Conservation (phyloP, 2,888 invertebrate genomes). For the Lissonota sp. region DNA sequence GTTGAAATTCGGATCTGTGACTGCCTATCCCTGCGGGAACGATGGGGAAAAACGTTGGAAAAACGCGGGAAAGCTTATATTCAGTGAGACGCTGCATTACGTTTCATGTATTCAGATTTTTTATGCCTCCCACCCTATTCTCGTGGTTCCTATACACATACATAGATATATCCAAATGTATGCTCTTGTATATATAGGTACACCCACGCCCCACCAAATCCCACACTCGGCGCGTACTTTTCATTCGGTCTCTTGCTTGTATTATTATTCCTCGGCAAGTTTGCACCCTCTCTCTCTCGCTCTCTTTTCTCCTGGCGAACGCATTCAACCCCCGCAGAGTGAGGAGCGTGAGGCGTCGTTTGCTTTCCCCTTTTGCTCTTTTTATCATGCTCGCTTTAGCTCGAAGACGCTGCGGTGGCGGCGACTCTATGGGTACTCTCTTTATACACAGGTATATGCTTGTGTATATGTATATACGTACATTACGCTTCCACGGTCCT, state of each 20-base stretch:
- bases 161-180: conserved; percentile 20
- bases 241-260: conserved; percentile 73
- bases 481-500: conserved; percentile 70
- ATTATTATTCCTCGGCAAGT: conserved; percentile 83
- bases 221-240: conserved; percentile 47
- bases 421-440: conserved; percentile 75
- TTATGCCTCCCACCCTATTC: conserved; percentile 64
- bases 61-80: conserved; percentile 63
- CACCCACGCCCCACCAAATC: conserved; percentile 50
- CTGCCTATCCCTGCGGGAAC: too few relatives aligned
- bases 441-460: conserved; percentile 11
- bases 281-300: conserved; percentile 74
- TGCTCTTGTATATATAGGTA: background rate
- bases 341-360: conserved; percentile 67
- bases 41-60: conserved; percentile 7
- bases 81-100: conserved; percentile 74
- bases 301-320: conserved; percentile 40
- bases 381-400: conserved; percentile 33
- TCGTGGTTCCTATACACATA: background rate
- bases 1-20: background rate
- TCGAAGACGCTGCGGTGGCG: conserved; percentile 67
- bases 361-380: conserved; percentile 52
- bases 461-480: conserved; percentile 50
- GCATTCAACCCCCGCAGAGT: conserved; percentile 65
- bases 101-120: conserved; percentile 83